Percentiles rank a stretch among this genome's conserved stretches.
Conservation (phyloP, 2,113 vertebrate genomes). For the Globicephala melas region DNA sequence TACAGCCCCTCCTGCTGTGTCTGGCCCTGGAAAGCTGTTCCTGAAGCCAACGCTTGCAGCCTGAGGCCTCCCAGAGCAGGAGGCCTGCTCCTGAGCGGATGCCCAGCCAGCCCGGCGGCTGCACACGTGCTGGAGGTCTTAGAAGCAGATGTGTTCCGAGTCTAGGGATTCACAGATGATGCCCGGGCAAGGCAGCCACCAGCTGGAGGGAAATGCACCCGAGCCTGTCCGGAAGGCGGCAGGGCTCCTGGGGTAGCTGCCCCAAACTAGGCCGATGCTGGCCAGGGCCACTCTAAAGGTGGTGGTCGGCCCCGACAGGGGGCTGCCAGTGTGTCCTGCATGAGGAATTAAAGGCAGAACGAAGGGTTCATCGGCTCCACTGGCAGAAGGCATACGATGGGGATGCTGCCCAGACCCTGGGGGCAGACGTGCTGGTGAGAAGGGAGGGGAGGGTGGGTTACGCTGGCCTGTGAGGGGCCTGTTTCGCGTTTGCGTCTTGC, state of each 20-base stretch:
- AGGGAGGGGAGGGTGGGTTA: background rate
- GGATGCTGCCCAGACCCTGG: background rate
- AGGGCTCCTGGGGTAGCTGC: background rate
- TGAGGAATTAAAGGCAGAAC: background rate
- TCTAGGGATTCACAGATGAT: background rate
- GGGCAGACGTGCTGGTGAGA: background rate
- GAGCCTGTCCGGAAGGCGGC: background rate
- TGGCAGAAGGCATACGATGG: accelerated
- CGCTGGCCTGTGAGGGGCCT: background rate
- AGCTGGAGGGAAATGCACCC: accelerated
- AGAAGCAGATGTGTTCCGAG: accelerated
- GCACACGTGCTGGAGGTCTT: background rate
- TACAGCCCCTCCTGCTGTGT: accelerated
- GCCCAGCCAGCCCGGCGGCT: no score
- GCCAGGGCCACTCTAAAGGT: background rate
- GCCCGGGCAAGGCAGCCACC: background rate
- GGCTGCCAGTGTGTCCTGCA: background rate
- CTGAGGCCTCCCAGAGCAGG: background rate
- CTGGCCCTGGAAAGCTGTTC: background rate
- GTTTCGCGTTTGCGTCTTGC: background rate
- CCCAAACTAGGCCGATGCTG: background rate
- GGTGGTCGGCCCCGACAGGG: no score
- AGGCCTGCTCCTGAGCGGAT: background rate
- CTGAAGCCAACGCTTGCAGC: background rate
- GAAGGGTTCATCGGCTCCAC: accelerated